Conservation (phyloP, 2,797 vertebrate genomes). For the Acipenser transmontanus region DNA sequence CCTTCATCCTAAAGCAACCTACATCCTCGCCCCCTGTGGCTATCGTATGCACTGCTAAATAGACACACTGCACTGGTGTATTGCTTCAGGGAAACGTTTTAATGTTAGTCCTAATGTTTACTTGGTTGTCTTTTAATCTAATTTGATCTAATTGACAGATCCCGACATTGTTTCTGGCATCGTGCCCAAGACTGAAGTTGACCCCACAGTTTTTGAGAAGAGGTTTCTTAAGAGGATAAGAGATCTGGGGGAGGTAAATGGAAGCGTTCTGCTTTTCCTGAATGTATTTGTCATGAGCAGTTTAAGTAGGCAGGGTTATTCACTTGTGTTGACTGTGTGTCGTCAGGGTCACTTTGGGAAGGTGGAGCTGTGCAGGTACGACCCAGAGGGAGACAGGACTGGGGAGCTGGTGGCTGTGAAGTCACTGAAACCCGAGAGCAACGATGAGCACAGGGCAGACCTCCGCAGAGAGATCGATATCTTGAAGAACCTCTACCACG, state of each 20-base stretch:
- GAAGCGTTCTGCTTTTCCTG: neutral
- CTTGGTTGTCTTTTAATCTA: neutral
- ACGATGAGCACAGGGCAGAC: constrained; percentile 82
- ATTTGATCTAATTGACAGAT: constrained; percentile 45
- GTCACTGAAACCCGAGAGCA: constrained; percentile 84
- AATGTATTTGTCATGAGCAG: neutral
- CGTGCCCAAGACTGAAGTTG: constrained; percentile 67
- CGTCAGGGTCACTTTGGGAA: constrained; percentile 91
- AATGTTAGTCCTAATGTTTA: too few species aligned
- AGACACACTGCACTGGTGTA: too few species aligned
- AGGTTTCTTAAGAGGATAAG: constrained; percentile 82
- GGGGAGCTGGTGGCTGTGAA: constrained; percentile 95
- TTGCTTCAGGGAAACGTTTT: too few species aligned
- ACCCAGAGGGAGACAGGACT: constrained; percentile 85
- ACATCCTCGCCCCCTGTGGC: too few species aligned
- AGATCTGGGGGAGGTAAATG: constrained; percentile 83
- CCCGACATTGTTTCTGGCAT: constrained; percentile 72
- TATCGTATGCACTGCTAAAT: too few species aligned
- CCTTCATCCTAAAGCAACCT: too few species aligned
- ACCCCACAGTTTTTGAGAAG: constrained; percentile 91
- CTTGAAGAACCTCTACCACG: constrained; percentile 87
- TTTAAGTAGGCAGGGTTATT: neutral
- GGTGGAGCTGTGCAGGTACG: constrained; percentile 91
- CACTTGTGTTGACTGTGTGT: neutral
- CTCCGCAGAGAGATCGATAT: constrained; percentile 89